phyloP scores from a whole-genome alignment of 1,140 invertebrate species.

The Akabosia matsudoensis region DNA sequence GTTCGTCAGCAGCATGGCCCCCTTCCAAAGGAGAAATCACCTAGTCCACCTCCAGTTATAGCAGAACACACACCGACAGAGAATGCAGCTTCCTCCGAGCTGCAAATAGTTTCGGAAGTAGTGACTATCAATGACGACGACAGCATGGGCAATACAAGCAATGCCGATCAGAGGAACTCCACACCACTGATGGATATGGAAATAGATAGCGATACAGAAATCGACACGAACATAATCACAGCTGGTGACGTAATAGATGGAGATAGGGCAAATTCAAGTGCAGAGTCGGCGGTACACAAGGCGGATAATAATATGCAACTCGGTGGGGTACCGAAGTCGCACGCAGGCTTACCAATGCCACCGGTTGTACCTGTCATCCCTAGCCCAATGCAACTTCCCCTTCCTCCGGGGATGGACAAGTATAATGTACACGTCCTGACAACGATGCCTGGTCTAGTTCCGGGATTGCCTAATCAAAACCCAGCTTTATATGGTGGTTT shows the following conservation, averaged over 20 bases:
- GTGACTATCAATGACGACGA: slow-evolving; percentile 54
- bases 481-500: slow-evolving; percentile 27
- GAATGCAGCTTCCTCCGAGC: not conserved
- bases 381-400: slow-evolving; percentile 65
- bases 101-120: slow-evolving; percentile 45
- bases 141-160: slow-evolving; percentile 51
- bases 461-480: slow-evolving; percentile 33
- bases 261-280: slow-evolving; percentile 35
- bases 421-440: slow-evolving; percentile 50
- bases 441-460: slow-evolving; percentile 31
- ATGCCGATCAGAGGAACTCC: not conserved
- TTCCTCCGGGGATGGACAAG: slow-evolving; percentile 78
- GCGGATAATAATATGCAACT: not conserved
- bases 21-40: slow-evolving; percentile 18
- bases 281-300: not conserved
- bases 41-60: slow-evolving; percentile 30
- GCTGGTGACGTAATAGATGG: not conserved
- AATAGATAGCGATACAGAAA: not conserved
- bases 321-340: not conserved
- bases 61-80: slow-evolving; percentile 30
- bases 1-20: slow-evolving; percentile 67
- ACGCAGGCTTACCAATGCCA: not conserved
- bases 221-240: not conserved
- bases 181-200: not conserved
- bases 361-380: slow-evolving; percentile 40